These are phyloP conservation scores for Nomada fabriciana DNA, from an alignment of 2,888 invertebrate species.

Conservation along the genomic window DNA sequence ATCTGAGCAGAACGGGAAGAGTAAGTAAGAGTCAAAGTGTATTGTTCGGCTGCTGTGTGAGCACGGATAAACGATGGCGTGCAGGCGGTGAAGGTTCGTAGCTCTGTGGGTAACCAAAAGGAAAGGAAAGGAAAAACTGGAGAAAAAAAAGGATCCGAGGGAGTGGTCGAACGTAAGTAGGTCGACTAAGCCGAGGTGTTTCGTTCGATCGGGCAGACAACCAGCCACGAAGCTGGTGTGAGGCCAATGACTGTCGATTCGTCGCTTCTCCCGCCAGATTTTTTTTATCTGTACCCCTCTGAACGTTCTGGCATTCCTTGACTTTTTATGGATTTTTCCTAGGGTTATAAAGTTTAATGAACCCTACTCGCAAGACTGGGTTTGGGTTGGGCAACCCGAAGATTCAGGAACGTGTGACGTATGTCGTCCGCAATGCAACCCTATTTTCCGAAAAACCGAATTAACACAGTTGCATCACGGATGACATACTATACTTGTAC, in stretches of 20 bases:
- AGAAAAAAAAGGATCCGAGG: conserved; percentile 70
- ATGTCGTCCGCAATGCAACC: too few species aligned
- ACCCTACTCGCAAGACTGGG: too few species aligned
- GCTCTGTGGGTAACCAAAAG: conserved; percentile 57
- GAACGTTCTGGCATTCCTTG: too few species aligned
- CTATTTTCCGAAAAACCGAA: too few species aligned
- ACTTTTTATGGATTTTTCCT: too few species aligned
- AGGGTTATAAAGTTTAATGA: too few species aligned
- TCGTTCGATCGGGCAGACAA: conserved; percentile 61
- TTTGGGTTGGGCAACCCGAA: too few species aligned
- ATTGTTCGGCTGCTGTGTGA: conserved; percentile 18
- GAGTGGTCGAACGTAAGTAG: conserved; percentile 76
- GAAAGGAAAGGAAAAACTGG: conserved; percentile 68
- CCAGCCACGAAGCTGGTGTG: background rate
- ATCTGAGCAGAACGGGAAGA: background rate
- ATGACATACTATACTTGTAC: too few species aligned
- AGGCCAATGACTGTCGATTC: background rate
- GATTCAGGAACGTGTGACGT: too few species aligned
- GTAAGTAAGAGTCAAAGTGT: background rate
- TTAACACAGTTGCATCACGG: too few species aligned
- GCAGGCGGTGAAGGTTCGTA: conserved; percentile 38
- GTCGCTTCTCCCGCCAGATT: background rate
- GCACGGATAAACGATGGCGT: conserved; percentile 29
- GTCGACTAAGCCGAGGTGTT: conserved; percentile 70
- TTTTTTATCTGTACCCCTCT: background rate